Evolutionary conservation across 2,113 vertebrate genomes (phyloP), one percentile per base, ranked within the genome.

Genomic region (Salvelinus fontinalis): DNA sequence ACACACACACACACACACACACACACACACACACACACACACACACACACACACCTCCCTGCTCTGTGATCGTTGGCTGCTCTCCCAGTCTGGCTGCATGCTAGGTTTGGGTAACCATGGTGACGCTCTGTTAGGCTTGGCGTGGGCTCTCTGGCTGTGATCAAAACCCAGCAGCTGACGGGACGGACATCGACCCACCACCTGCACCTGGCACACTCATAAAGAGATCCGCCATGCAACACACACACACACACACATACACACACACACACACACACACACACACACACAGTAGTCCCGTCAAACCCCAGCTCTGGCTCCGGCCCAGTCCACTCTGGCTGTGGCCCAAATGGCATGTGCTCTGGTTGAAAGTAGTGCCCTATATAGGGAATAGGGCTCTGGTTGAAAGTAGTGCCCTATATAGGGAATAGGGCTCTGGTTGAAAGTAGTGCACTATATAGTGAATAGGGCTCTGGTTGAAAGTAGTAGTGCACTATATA

Each of bases 41-140:
- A 69, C 34, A 73, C 14, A 69, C 27, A 57, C 48, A 59, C 74
- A 9, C 11, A 8, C 49, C 66, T 4, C 11, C 66, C 18, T 59
- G 44, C 44, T 44, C 57, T 64, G 13, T 79, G 67, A 31, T 64
- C 62, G 24, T 67, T 34, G 69, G 27, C 62, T n/a, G 16, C 22
- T 27, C 39, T 49, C 26, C 57, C 34, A n/a, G 26, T 26, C 11
- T 69, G 13, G 39, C n/a, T 4, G 18, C 44, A 8, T 71, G 51
- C n/a, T 13, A 6, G 24, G 20, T 20, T 9, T 60, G 51, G 54
- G 75, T 70, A 73, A 48, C 66, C 57, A 62, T 81, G 48, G 79
- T 48, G 70, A 76, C 75, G 3, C 75, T 14, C 20, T 62, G 65
- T 73, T 76, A 14, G 70, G 70, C 66, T 76, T 81, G 75, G 69